phyloP scores from a whole-genome alignment of 1,140 invertebrate genomes.

The Chelonus insularis region DNA sequence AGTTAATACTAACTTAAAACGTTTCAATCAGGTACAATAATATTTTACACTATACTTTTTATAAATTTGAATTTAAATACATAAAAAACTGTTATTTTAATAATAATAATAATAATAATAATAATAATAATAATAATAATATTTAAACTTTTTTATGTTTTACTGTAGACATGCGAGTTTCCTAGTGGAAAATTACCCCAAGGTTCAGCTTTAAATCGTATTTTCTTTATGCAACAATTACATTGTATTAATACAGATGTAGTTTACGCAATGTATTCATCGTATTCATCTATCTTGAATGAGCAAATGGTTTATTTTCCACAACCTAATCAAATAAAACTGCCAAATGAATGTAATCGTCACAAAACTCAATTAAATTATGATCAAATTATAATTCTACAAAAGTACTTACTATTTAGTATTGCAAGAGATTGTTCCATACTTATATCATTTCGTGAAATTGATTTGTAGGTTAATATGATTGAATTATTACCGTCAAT shows the following conservation, averaged over 20 bases:
- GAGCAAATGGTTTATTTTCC: slow-evolving; percentile 45
- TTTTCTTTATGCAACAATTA: slow-evolving; percentile 48
- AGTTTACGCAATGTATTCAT: slow-evolving; percentile 45
- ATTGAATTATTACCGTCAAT: slow-evolving; percentile 2
- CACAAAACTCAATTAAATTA: neutral
- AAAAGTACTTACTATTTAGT: slow-evolving; percentile 60
- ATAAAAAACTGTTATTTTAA: too few species aligned
- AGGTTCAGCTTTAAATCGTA: slow-evolving; percentile 47
- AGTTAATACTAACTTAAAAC: slow-evolving; percentile 1
- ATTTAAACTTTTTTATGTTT: slow-evolving; percentile 14
- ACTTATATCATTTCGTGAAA: slow-evolving; percentile 59
- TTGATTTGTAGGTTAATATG: slow-evolving; percentile 43
- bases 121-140: too few species aligned
- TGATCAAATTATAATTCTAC: slow-evolving; percentile 41
- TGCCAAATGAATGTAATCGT: slow-evolving; percentile 6
- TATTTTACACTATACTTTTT: neutral
- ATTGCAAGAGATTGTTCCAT: slow-evolving; percentile 65
- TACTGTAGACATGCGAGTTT: slow-evolving; percentile 43
- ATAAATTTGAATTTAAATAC: too few species aligned
- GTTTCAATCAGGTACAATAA: slow-evolving; percentile 2
- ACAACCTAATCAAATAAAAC: slow-evolving; percentile 17
- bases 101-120: too few species aligned
- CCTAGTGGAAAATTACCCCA: slow-evolving; percentile 33
- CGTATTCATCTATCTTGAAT: slow-evolving; percentile 37
- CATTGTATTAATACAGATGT: slow-evolving; percentile 40